phyloP scores from a whole-genome alignment of 2,888 invertebrate species.

The Ditylenchus weischeri region DNA sequence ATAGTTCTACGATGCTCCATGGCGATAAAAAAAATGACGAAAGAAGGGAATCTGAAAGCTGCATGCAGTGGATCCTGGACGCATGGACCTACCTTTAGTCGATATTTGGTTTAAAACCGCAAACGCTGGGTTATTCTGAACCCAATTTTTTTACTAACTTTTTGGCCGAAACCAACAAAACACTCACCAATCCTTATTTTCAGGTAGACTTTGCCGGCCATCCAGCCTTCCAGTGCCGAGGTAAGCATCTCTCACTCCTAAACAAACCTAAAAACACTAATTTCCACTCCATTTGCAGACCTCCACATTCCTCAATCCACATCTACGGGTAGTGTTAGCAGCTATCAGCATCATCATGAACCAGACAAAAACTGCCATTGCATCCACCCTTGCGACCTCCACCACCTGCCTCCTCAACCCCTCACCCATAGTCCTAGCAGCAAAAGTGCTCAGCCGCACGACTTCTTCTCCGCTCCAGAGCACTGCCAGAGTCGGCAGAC shows the following conservation, averaged over 20 bases:
- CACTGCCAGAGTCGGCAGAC: slow-evolving; percentile 43
- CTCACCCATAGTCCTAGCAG: slow-evolving; percentile 1
- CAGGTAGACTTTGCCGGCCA: slow-evolving; percentile 54
- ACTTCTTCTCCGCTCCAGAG: slow-evolving; percentile 48
- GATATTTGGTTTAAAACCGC: too few relatives aligned
- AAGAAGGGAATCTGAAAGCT: too few relatives aligned
- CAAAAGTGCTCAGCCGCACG: slow-evolving; percentile 37
- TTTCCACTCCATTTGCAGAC: slow-evolving; percentile 33
- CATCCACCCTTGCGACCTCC: slow-evolving; percentile 54
- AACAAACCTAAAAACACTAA: too few relatives aligned
- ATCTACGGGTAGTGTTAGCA: slow-evolving; percentile 8
- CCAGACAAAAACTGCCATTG: slow-evolving; percentile 39
- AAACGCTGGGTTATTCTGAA: too few relatives aligned
- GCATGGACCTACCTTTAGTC: too few relatives aligned
- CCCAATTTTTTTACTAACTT: too few relatives aligned
- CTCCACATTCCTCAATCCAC: slow-evolving; percentile 44
- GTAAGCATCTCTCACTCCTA: slow-evolving; percentile 26
- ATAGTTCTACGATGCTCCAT: too few relatives aligned
- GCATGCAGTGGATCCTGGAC: too few relatives aligned
- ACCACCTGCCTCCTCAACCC: background rate
- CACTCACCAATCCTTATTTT: too few relatives aligned
- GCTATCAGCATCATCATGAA: background rate
- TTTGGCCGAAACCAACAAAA: too few relatives aligned
- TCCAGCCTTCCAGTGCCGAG: slow-evolving; percentile 56
- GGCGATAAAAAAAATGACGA: too few relatives aligned